Base-by-base conservation (phyloP, 2,113 vertebrate species). In the Suricata suricatta region DNA sequence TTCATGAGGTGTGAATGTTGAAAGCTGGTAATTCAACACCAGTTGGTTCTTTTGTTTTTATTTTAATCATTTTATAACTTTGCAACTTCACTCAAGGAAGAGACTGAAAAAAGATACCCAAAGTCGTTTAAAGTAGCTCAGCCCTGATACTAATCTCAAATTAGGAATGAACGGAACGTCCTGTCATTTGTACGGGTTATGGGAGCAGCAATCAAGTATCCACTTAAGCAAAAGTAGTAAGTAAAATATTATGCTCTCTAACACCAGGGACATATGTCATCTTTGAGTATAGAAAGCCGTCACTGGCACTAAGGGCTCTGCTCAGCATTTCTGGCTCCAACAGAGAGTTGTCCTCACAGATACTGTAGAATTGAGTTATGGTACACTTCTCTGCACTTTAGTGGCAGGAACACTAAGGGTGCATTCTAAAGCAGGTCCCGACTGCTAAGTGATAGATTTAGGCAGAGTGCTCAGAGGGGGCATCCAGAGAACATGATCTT, bases 401-500 rank as follows among this genome's bases (percentile, higher is more conserved):
- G 96, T 91, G 95, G 41, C 93, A 89, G 92, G 80, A 98, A 85
- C 97, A 84, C 41, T 72, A 41, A 93, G 90, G 72, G 76, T 76
- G 23, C 90, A 82, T 96, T 96, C 96, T 92, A 93, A 97, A 98
- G 93, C 76, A 84, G 93, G 87, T 95, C 94, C 91, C 47, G 13
- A 68, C 91, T 96, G 87, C 86, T 97, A 97, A 98, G 60, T 92
- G 97, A 98, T 97, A 77, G 50, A 86, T 77, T 98, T 97, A 98
- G 97, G 93, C 95, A 84, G 91, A 96, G 96, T 94, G 97, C 98
- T 97, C 97, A 82, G 95, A 97, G 96, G 94, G 96, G 98, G 92
- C 76, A 83, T 97, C 97, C 96, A 92, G 97, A 97, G 97, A 98
- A 97, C 54, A 84, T 10, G 2, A 64, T 76, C 80, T 97, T 69